Evolutionary conservation across 1,140 invertebrate genomes (phyloP), one percentile per base, ranked within the genome.

Genomic region (Hormaphis cornu): DNA sequence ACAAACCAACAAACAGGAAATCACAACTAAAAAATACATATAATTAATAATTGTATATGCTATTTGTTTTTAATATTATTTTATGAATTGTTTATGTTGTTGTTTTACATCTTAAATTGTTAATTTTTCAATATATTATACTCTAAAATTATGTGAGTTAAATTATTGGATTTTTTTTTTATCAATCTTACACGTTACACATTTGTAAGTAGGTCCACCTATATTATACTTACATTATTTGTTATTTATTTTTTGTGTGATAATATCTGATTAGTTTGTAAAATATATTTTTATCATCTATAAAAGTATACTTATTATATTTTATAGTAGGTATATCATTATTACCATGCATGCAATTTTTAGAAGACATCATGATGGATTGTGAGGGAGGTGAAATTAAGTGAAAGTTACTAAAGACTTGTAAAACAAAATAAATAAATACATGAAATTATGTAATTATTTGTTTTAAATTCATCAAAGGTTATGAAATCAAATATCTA

Each of bases 41-140:
- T 26, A 12, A 30, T 35, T 22, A 35, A 33, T 16, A n/a, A 14
- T 46, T 44, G 7, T 44, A 66, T 35, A 44, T 66, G 59, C 59
- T 42, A 66, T 50, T 63, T 30, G 30, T 63, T 26, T 63, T 48
- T 63, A 6, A 12, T 48, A 24, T 48, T 48, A 24, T 48, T 24
- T 50, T 50, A 58, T 37, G 28, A 26, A 63, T 63, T 63, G 26
- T 63, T 63, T 20, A 26, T 46, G 22, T 63, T 63, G 28, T 46
- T 30, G 58, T 66, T 66, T 50, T 22, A 30, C 26, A 1, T 61
- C 35, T 35, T 22, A 66, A 8, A 0, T 46, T 48, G 44, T 66
- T 66, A 48, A 48, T 50, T 66, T 66, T 66, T 26, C 18, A 66
- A 44, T 63, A 46, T 30, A 28, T n/a, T n/a, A n/a, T 30, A 63